Conservation (phyloP, 1,140 invertebrate species). For the Diorhabda sublineata region DNA sequence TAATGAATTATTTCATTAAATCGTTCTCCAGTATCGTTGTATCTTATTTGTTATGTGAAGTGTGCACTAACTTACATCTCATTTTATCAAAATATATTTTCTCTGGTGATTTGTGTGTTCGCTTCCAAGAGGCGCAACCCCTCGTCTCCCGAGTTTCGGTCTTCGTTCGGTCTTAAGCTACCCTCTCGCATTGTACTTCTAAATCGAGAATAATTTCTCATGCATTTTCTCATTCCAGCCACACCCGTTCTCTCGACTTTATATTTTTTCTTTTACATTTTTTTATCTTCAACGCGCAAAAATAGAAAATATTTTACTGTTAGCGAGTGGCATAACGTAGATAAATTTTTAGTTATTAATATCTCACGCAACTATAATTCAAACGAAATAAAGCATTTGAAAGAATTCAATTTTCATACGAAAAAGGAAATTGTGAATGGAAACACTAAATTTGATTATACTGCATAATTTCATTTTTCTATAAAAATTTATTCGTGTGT, state of each 20-base stretch:
- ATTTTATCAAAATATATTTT: constrained; percentile 46
- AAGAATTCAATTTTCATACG: too few relatives aligned
- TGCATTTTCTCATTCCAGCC: constrained; percentile 36
- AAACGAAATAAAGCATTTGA: too few relatives aligned
- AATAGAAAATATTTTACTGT: constrained; percentile 7
- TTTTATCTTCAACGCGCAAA: constrained; percentile 1
- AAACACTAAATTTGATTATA: too few relatives aligned
- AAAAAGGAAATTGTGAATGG: too few relatives aligned
- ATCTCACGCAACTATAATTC: too few relatives aligned
- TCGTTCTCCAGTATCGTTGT: not conserved
- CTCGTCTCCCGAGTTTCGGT: constrained; percentile 32
- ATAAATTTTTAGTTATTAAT: too few relatives aligned
- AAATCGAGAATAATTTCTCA: constrained; percentile 44
- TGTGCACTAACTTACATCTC: constrained; percentile 36
- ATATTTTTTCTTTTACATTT: constrained; percentile 35
- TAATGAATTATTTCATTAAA: too few relatives aligned
- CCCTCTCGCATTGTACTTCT: constrained; percentile 22
- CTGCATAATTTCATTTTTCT: too few relatives aligned
- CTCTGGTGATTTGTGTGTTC: constrained; percentile 44
- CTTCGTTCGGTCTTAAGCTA: constrained; percentile 23
- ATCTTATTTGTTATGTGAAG: constrained; percentile 34
- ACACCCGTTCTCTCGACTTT: constrained; percentile 23
- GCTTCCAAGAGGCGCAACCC: constrained; percentile 27
- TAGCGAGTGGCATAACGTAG: too few relatives aligned
- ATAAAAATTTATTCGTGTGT: too few relatives aligned